These are phyloP conservation scores for Hydractinia echinata DNA, from an alignment of 30 jellyfish, hydroid and myxozoan species.

Conservation along the genomic window DNA sequence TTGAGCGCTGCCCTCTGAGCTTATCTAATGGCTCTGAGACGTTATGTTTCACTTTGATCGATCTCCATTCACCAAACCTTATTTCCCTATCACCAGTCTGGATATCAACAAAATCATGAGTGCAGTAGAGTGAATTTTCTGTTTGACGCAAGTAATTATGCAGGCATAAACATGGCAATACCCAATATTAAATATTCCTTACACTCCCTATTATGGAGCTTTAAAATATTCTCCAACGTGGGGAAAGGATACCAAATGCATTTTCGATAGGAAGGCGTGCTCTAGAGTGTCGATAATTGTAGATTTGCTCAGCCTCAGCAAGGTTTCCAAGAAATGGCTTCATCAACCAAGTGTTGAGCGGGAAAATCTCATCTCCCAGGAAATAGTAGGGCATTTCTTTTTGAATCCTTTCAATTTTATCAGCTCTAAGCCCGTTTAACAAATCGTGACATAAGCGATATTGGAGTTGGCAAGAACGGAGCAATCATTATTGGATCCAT, in stretches of 20 bases:
- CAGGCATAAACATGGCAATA: too few relatives aligned
- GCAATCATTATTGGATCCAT: too few relatives aligned
- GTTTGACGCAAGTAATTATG: conserved; percentile 48
- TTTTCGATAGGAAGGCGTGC: too few relatives aligned
- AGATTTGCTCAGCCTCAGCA: conserved; percentile 28
- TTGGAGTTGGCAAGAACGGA: too few relatives aligned
- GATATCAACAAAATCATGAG: conserved; percentile 42
- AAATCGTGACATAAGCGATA: neutral
- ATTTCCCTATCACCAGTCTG: conserved; percentile 40
- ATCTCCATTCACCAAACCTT: conserved; percentile 39
- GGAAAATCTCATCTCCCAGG: too few relatives aligned
- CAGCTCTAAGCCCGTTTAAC: conserved; percentile 14
- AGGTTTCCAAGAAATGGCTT: conserved; percentile 48
- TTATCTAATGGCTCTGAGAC: too few relatives aligned
- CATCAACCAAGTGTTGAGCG: conserved; percentile 46
- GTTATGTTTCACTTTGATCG: neutral
- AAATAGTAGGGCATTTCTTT: conserved; percentile 36
- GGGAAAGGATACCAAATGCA: conserved; percentile 30
- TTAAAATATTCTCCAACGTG: conserved; percentile 38
- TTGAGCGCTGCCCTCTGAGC: too few relatives aligned
- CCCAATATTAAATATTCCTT: neutral
- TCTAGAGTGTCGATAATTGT: conserved; percentile 54
- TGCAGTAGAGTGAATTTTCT: conserved; percentile 44
- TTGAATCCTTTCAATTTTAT: conserved; percentile 17
- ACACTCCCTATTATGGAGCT: conserved; percentile 22